phyloP scores from a whole-genome alignment of 2,888 invertebrate genomes.

The Rhabditoides inermis region DNA sequence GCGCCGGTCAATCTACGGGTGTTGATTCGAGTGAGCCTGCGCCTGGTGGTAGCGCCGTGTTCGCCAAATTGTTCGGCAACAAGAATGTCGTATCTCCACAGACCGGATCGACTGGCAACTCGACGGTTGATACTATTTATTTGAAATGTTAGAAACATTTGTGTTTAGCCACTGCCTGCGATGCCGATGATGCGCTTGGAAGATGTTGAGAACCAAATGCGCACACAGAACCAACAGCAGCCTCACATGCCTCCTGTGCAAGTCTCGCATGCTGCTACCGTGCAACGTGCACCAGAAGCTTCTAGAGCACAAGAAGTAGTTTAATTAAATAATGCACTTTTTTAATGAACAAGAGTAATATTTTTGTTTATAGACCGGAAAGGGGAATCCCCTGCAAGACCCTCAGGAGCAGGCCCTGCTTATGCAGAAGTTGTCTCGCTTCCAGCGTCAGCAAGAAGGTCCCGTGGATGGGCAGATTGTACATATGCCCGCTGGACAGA shows the following conservation, averaged over 20 bases:
- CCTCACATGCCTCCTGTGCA: background rate
- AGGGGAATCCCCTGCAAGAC: constrained; percentile 28
- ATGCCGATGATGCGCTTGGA: constrained; percentile 17
- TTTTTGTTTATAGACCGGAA: constrained; percentile 6
- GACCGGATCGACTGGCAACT: constrained; percentile 8
- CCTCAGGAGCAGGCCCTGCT: constrained; percentile 32
- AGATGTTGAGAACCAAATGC: constrained; percentile 14
- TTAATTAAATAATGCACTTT: too few relatives aligned
- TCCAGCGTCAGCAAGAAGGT: constrained; percentile 13
- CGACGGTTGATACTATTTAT: background rate
- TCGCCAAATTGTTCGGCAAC: constrained; percentile 16
- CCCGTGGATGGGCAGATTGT: too few relatives aligned
- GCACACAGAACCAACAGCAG: background rate
- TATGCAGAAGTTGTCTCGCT: constrained; percentile 21
- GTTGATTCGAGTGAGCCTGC: background rate
- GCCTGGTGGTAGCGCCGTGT: background rate
- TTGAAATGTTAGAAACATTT: background rate
- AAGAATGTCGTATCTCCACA: background rate
- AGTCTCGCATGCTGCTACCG: background rate
- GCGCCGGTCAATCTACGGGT: too few relatives aligned
- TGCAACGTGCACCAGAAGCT: background rate
- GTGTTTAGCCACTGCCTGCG: constrained; percentile 1
- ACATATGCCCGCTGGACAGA: background rate
- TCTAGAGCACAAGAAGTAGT: too few relatives aligned
- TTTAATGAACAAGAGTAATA: too few relatives aligned